phyloP scores from a whole-genome alignment of 1,140 invertebrate genomes.

The Mactra quadrangularis region DNA sequence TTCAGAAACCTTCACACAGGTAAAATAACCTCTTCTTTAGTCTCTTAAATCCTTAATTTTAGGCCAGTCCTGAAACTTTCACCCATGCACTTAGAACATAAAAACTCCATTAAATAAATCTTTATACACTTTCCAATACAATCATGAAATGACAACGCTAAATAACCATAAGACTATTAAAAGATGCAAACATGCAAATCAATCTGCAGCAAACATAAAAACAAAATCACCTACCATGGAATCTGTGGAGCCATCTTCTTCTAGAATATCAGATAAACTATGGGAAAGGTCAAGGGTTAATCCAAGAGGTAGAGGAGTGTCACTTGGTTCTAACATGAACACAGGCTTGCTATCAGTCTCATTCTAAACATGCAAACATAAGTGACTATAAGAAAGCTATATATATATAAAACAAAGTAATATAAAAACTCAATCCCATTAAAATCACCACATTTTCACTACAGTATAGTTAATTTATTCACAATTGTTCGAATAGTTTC shows the following conservation, averaged over 20 bases:
- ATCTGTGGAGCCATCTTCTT: slow-evolving; percentile 78
- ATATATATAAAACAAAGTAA: background rate
- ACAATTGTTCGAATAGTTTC: background rate
- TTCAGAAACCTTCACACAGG: too few relatives aligned
- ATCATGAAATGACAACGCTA: too few relatives aligned
- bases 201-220: too few relatives aligned
- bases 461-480: background rate
- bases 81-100: too few relatives aligned
- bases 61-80: too few relatives aligned
- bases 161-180: too few relatives aligned
- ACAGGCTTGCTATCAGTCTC: slow-evolving; percentile 88
- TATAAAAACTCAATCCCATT: too few relatives aligned
- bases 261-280: slow-evolving; percentile 80
- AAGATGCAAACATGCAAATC: too few relatives aligned
- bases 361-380: slow-evolving; percentile 68
- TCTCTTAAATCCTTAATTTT: too few relatives aligned
- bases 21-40: too few relatives aligned
- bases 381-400: slow-evolving; percentile 30
- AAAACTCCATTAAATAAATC: too few relatives aligned
- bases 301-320: slow-evolving; percentile 54
- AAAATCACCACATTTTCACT: background rate
- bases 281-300: slow-evolving; percentile 69
- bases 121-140: too few relatives aligned
- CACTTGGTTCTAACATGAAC: slow-evolving; percentile 92
- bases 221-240: slow-evolving; percentile 30